Base-by-base conservation (phyloP, 2,888 invertebrate genomes). In the Rugalucina vietnamica region DNA sequence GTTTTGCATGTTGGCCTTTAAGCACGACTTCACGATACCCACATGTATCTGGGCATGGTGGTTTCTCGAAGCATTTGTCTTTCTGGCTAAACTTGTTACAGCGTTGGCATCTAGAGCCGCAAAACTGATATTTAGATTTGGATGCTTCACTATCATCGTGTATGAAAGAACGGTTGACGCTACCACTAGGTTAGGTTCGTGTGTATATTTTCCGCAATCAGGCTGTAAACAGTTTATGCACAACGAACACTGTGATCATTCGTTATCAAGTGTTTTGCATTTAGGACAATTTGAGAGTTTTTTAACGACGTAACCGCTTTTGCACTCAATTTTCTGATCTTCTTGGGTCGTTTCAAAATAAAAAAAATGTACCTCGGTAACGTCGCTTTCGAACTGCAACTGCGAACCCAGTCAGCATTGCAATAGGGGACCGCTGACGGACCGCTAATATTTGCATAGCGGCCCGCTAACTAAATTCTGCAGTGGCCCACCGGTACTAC, bases 1-100 rank as follows among this genome's bases (percentile, higher is more conserved):
- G 81, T 72, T 82, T 18, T 75, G 36, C 24, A 36, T 21, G 12
- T 34, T 24, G 32, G 27, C 84, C 88, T 39, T 65, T n/a, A 75
- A 88, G 86, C 12, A 78, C 43, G 57, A 54, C 29, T 77, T 88
- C 88, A 29, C 86, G 39, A 34, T 77, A 79, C 4, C 85, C 85
- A 36, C 88, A 87, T 39, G 60, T 81, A 18, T 73, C 83, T 21
- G 54, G 60, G 70, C 88, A 88, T 1, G 88, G 86, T 12, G 54
- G 12, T 21, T 10, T 54, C n/a, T 54, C 54, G n/a, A n/a, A 54
- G n/a, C 54, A 54, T 18, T 54, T 54, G 14, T 54, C 54, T 54
- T 54, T 54, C n/a, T 54, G 8, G n/a, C 24, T 21, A n/a, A 54
- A 12, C n/a, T 54, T 54, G 54, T 54, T n/a, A 54, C 54, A 54